Evolutionary conservation across 2,797 vertebrate species (phyloP).

Genomic region (Onychomys torridus): DNA sequence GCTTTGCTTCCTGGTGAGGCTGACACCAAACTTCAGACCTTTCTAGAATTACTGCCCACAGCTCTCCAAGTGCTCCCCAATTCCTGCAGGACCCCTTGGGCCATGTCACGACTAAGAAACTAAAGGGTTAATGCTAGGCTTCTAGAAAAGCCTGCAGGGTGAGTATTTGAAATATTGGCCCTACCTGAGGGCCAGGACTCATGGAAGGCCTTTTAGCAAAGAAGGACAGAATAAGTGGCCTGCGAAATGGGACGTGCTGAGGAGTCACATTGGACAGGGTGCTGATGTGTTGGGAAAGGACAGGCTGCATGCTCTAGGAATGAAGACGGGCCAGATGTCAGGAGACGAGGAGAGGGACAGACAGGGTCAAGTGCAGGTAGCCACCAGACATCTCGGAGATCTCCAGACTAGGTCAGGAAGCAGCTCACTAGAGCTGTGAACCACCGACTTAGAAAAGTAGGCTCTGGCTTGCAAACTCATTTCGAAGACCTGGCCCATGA

Average conservation of each 20-base stretch:
- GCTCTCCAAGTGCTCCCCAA: not conserved
- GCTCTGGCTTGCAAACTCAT: not conserved
- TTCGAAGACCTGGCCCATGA: not conserved
- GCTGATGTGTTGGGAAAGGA: not conserved
- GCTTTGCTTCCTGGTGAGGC: not conserved
- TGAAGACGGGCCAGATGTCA: not conserved
- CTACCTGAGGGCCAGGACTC: not conserved
- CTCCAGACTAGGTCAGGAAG: constrained; percentile 34
- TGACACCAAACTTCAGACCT: not conserved
- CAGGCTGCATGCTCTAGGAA: not conserved
- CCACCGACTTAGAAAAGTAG: not conserved
- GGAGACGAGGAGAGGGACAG: not conserved
- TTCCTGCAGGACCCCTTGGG: not conserved
- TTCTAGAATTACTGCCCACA: constrained; percentile 7
- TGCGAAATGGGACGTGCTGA: not conserved
- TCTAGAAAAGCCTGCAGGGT: not conserved
- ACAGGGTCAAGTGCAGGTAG: not conserved
- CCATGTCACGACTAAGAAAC: not conserved
- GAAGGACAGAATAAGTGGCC: not conserved
- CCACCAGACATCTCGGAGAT: constrained; percentile 10
- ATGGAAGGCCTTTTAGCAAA: constrained; percentile 36
- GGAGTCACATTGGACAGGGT: not conserved
- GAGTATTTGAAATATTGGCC: not conserved
- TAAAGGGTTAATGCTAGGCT: not conserved
- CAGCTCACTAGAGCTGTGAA: not conserved